Evolutionary conservation across 1,140 invertebrate genomes (phyloP), one percentile per base, ranked within the genome.

Genomic region (Eriocheir sinensis): DNA sequence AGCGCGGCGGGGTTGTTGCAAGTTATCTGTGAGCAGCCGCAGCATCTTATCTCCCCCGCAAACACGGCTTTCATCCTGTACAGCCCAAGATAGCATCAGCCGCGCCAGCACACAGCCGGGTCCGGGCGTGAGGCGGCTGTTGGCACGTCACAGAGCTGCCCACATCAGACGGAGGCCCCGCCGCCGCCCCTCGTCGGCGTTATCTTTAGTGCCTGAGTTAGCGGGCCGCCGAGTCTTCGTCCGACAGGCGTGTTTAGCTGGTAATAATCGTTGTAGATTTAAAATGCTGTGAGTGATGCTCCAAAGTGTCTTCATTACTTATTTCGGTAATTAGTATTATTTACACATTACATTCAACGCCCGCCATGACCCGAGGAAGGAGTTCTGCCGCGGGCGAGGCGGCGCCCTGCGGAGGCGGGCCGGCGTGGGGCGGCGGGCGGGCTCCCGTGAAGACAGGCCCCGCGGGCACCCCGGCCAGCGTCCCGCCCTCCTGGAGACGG

Each of bases 311-410:
- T 72, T 72, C 60, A 72, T 72, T 72, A 21, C 60, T 48, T 72
- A 72, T 72, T 72, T 72, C 27, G 60, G 60, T 72, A 72, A 72
- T 72, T 72, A 72, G 60, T 21, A n/a, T n/a, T 72, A 72, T 72
- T 72, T 72, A n/a, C 60, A 72, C 60, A 72, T 72, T 72, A 72
- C 60, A 72, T 72, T 72, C 60, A 72, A 72, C 60, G 60, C 60
- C 60, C 60, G 60, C 60, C 60, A 72, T 27, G 60, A 72, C 60
- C 60, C 60, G 60, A n/a, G 60, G n/a, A 72, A 21, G n/a, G 60
- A 8, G 4, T 48, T 48, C 15, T 72, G 60, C 60, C 27, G 60
- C 60, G 0, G 60, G 60, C 60, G 21, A 72, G 27, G 60, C 27
- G 60, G n/a, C 60, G 27, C 60, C 60, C 60, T 72, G 60, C 60